These are phyloP conservation scores for Cephus runcator DNA, from an alignment of 2,888 invertebrate genomes.

Conservation along the genomic window DNA sequence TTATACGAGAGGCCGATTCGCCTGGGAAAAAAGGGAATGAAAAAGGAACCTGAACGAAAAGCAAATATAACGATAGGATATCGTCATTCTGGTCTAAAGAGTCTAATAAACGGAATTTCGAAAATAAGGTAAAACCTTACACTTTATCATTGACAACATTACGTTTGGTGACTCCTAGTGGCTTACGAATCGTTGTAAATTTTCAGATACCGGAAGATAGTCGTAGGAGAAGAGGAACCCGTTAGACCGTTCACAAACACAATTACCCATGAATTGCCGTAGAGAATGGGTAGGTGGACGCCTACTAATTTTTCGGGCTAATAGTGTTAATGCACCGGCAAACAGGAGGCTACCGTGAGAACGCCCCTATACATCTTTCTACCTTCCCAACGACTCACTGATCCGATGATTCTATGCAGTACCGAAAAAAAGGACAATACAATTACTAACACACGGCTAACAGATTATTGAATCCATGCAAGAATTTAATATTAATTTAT, in stretches of 20 bases:
- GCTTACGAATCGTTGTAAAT: background rate
- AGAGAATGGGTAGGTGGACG: background rate
- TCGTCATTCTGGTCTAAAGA: background rate
- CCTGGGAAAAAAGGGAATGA: background rate
- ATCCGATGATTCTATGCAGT: background rate
- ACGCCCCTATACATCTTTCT: background rate
- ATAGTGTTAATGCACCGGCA: conserved; percentile 3
- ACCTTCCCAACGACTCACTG: background rate
- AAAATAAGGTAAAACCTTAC: background rate
- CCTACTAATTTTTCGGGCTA: conserved; percentile 6
- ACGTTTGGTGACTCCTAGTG: background rate
- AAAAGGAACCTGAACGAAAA: background rate
- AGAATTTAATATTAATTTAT: background rate
- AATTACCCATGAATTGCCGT: conserved; percentile 2
- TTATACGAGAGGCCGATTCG: background rate
- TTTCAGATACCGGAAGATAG: background rate
- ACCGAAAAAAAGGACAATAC: background rate
- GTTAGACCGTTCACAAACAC: background rate
- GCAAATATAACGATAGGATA: background rate
- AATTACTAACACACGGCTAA: background rate
- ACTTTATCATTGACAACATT: background rate
- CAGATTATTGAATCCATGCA: background rate
- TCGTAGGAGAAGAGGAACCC: background rate
- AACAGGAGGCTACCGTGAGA: conserved; percentile 5
- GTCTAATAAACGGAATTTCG: background rate